Evolutionary conservation across 2,888 invertebrate species (phyloP).

Genomic region (Plebejus anna): DNA sequence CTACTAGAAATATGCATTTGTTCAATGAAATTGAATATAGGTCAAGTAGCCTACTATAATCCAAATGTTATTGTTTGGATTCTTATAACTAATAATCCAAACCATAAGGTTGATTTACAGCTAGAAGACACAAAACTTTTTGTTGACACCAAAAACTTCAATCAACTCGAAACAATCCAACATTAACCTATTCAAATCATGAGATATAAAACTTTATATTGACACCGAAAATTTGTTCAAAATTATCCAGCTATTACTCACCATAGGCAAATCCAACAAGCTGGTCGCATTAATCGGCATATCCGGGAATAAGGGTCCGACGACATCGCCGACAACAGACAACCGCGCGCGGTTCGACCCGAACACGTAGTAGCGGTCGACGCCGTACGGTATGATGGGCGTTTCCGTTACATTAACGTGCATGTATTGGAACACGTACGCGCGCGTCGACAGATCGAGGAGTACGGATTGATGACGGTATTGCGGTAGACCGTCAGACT

Average conservation of each 20-base stretch:
- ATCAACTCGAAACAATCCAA: too few relatives aligned
- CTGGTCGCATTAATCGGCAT: slow-evolving; percentile 95
- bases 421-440: slow-evolving; percentile 95
- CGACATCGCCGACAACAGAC: slow-evolving; percentile 94
- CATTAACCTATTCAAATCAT: too few relatives aligned
- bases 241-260: slow-evolving; percentile 42
- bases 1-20: too few relatives aligned
- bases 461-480: slow-evolving; percentile 95
- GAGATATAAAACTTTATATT: too few relatives aligned
- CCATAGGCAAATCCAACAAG: slow-evolving; percentile 89
- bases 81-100: too few relatives aligned
- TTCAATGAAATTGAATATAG: too few relatives aligned
- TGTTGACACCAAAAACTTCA: too few relatives aligned
- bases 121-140: too few relatives aligned
- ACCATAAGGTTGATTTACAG: too few relatives aligned
- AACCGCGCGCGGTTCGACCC: slow-evolving; percentile 93
- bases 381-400: slow-evolving; percentile 94
- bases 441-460: slow-evolving; percentile 94
- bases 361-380: slow-evolving; percentile 92
- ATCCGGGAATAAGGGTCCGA: slow-evolving; percentile 94
- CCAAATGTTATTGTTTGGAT: too few relatives aligned
- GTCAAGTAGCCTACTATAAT: too few relatives aligned
- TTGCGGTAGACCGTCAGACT: slow-evolving; percentile 95
- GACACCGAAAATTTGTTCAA: too few relatives aligned
- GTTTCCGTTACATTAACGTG: slow-evolving; percentile 97